Base-by-base conservation (phyloP, 1,140 invertebrate genomes). In the Sarcophaga peregrina region DNA sequence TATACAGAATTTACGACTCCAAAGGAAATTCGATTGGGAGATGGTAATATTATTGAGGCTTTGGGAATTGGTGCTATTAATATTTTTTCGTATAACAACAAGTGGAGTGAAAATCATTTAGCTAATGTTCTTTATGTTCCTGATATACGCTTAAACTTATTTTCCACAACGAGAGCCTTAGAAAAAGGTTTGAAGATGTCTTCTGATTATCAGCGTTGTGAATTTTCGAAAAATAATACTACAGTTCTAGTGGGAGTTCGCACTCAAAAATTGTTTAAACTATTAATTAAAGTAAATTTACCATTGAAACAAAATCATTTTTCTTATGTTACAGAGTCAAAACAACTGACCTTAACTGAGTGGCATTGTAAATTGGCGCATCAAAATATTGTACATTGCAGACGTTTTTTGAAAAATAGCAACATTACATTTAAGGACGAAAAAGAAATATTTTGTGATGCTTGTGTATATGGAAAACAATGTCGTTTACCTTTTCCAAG, bases 391-490 rank as follows among this genome's bases (percentile, higher is more conserved):
- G 50, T 83, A 46, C 87, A 90, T 15, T 87, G 91, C 13, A 90
- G 85, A 85, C 78, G 85, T n/a, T 81, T 88, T 83, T 91, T 10
- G n/a, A n/a, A n/a, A n/a, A n/a, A n/a, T n/a, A n/a, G 86, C 20
- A 86, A n/a, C 37, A 82, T 75, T 82, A 7, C 20, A 72, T 82
- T 45, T 82, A 68, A 46, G 6, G 82, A 82, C 11, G 82, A 82
- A 50, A 20, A 74, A 13, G 50, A 82, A 47, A 74, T 82, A 20
- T 48, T 47, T 68, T 91, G 89, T 84, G 90, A 91, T 76, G 88
- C 85, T 50, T 91, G 91, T 84, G 85, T 89, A 58, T 62, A 85
- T 9, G 90, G 91, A 47, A 91, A 91, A 84, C 87, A 88, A 74
- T 87, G 90, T 83, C 15, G 89, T 62, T 83, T 85, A 47, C 83